A percentile compares a stretch with the other conserved stretches of the same genome.
Evolutionary conservation across 2,888 invertebrate genomes (phyloP).

Genomic region (Polydrusus pterygomalis): DNA sequence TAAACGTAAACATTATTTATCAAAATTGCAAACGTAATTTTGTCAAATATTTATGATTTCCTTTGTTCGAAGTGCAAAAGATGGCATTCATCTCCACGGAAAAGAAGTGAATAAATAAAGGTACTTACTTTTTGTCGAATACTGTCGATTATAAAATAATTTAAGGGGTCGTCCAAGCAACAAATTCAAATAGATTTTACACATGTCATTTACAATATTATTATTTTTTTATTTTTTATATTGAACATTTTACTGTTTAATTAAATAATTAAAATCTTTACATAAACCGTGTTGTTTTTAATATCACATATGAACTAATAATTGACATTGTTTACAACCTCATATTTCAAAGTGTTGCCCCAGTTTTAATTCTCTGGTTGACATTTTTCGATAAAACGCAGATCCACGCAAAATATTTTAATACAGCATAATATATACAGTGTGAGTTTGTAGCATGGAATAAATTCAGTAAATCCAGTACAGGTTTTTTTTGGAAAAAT

Average conservation of each 20-base stretch:
- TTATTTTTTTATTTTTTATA: background rate
- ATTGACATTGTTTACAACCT: slow-evolving; percentile 9
- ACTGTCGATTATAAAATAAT: background rate
- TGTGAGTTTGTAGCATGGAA: no score
- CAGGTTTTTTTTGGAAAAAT: no score
- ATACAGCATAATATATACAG: no score
- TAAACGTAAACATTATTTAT: no score
- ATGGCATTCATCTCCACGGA: no score
- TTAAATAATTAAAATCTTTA: background rate
- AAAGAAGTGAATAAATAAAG: background rate
- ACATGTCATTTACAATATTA: slow-evolving; percentile 31
- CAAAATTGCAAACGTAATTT: no score
- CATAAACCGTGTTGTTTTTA: background rate
- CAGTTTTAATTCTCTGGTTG: slow-evolving; percentile 11
- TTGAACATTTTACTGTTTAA: background rate
- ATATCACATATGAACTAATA: slow-evolving; percentile 11
- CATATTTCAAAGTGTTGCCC: slow-evolving; percentile 14
- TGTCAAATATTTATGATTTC: no score
- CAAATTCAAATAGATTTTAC: slow-evolving; percentile 44
- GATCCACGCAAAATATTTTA: background rate
- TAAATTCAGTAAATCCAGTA: no score
- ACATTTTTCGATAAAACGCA: slow-evolving; percentile 45
- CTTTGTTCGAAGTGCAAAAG: no score
- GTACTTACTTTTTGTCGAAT: slow-evolving; percentile 19
- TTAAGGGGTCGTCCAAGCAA: slow-evolving; percentile 33